Percentiles rank a stretch among this genome's conserved stretches.
Evolutionary conservation across 1,140 invertebrate genomes (phyloP).

Genomic region (Microplitis mediator): DNA sequence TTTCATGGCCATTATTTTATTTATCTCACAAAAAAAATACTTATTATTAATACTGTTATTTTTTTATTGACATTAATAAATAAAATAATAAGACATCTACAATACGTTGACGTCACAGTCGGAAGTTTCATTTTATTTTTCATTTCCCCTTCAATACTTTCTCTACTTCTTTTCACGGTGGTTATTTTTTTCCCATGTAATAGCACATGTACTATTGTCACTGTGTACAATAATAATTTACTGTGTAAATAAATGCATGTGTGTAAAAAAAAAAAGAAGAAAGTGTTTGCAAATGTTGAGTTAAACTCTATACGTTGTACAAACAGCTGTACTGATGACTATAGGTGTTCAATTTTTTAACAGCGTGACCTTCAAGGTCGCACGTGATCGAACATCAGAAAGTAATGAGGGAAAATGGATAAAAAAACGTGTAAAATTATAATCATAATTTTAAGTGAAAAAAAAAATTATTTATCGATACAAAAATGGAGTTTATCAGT

Average conservation of each 20-base stretch:
- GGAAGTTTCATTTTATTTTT: neutral
- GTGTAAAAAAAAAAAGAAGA: too few species aligned
- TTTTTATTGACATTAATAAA: too few species aligned
- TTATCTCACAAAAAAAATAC: neutral
- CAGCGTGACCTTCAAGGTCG: neutral
- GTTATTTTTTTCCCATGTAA: too few species aligned
- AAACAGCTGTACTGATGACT: neutral
- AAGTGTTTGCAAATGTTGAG: too few species aligned
- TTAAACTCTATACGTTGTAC: too few species aligned
- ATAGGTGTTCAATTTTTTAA: conserved; percentile 7
- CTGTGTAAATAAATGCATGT: too few species aligned
- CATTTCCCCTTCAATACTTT: neutral
- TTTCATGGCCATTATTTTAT: neutral
- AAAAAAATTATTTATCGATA: neutral
- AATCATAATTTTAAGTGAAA: neutral
- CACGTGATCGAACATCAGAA: neutral
- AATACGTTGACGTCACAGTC: neutral
- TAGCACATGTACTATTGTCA: too few species aligned
- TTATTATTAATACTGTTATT: too few species aligned
- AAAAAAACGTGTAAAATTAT: neutral
- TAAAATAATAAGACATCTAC: neutral
- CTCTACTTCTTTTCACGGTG: neutral
- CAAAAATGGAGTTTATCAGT: too few species aligned
- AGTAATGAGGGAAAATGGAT: neutral
- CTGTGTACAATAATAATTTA: too few species aligned